Conservation (phyloP, 2,113 vertebrate genomes). For the Sitta europaea region DNA sequence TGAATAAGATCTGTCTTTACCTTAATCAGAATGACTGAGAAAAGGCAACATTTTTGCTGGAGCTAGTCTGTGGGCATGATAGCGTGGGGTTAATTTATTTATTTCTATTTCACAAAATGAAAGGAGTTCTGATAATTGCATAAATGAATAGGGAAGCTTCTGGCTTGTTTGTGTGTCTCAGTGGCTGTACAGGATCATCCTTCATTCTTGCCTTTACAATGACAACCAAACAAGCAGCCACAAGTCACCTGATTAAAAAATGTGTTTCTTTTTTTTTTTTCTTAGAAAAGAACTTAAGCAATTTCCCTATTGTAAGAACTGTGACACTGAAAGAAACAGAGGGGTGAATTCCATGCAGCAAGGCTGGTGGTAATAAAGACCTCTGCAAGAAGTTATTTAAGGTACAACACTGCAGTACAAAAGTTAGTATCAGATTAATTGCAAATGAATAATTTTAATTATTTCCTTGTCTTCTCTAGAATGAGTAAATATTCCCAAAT, state of each 20-base stretch:
- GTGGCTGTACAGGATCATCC: neutral
- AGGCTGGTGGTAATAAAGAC: neutral
- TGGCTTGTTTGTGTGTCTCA: neutral
- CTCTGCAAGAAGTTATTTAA: slow-evolving; percentile 33
- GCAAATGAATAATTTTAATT: neutral
- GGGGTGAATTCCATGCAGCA: neutral
- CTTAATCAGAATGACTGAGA: neutral
- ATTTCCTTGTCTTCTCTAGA: neutral
- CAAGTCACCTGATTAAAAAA: slow-evolving; percentile 22
- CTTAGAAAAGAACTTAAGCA: slow-evolving; percentile 8
- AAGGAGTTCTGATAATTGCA: neutral
- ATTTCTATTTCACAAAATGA: neutral
- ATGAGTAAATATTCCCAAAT: slow-evolving; percentile 12
- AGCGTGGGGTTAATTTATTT: neutral
- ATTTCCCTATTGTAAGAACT: slow-evolving; percentile 44
- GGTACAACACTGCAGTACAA: neutral
- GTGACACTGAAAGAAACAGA: neutral
- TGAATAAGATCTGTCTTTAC: neutral
- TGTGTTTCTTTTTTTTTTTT: neutral
- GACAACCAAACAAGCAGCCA: neutral
- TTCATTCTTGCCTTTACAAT: neutral
- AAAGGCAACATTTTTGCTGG: neutral
- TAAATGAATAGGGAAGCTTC: neutral
- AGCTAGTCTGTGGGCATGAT: neutral
- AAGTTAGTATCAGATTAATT: slow-evolving; percentile 15